Percentiles rank a stretch among this genome's conserved stretches.
Evolutionary conservation across 2,797 vertebrate species (phyloP).

Genomic region (Luscinia luscinia): DNA sequence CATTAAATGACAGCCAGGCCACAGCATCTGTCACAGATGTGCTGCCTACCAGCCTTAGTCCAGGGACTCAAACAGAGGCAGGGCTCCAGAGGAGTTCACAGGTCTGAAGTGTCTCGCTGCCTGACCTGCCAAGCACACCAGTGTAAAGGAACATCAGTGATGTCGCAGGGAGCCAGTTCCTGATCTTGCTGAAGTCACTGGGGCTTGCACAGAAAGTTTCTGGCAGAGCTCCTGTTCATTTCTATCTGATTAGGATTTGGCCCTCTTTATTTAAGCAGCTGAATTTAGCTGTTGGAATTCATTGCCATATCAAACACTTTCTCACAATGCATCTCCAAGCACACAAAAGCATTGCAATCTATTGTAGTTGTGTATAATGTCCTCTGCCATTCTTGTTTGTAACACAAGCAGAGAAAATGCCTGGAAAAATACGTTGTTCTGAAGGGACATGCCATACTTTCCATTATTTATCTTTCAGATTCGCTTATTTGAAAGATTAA

Average conservation of each 20-base stretch:
- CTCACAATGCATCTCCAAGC: background rate
- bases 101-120: accelerated
- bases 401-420: background rate
- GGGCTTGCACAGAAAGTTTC: background rate
- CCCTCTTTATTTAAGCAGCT: background rate
- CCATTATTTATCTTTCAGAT: background rate
- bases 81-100: background rate
- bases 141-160: background rate
- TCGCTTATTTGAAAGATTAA: background rate
- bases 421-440: background rate
- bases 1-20: background rate
- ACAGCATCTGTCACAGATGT: accelerated
- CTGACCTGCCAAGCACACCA: background rate
- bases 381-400: background rate
- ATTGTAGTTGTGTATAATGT: background rate
- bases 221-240: background rate
- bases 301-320: background rate
- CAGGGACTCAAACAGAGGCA: background rate
- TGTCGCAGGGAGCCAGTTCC: background rate
- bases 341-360: background rate
- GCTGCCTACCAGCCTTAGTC: background rate
- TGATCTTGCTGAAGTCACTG: background rate
- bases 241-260: background rate
- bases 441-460: background rate
- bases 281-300: background rate